Percentiles rank a stretch among this genome's conserved stretches.
These are phyloP conservation scores for Umimayanthus chanpuru DNA, from an alignment of 92 coral and sea anemone genomes.

Conservation along the genomic window DNA sequence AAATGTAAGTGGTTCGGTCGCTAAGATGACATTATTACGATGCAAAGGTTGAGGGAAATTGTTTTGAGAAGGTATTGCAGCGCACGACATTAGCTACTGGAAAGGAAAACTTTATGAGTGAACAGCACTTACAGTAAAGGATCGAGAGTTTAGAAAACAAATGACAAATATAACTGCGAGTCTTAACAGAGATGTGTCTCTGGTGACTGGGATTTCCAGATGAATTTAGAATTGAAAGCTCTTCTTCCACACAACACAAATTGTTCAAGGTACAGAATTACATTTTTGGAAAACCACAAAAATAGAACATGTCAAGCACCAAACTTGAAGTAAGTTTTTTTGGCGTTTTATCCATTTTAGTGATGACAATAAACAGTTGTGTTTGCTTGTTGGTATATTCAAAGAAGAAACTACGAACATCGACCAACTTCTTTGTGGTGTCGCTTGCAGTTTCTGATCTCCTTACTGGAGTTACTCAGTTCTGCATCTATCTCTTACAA, in stretches of 20 bases:
- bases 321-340: conserved; percentile 24
- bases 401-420: conserved; percentile 34
- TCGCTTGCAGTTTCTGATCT: conserved; percentile 38
- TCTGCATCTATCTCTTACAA: conserved; percentile 28
- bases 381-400: conserved; percentile 32
- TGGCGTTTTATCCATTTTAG: conserved; percentile 35
- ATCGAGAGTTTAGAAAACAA: background rate
- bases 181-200: too few species aligned
- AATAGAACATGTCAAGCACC: conserved; percentile 7
- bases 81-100: background rate
- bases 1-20: background rate
- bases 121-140: background rate
- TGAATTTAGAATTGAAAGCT: background rate
- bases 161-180: background rate
- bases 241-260: background rate
- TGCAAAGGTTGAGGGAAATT: background rate
- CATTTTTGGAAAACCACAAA: background rate
- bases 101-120: background rate
- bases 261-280: background rate
- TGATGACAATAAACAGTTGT: conserved; percentile 13
- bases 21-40: background rate
- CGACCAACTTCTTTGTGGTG: conserved; percentile 26
- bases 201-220: background rate
- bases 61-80: background rate
- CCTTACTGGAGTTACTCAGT: conserved; percentile 31